Percentiles rank a stretch among this genome's conserved stretches.
Evolutionary conservation across 1,140 invertebrate genomes (phyloP).

Genomic region (Eriocheir sinensis): DNA sequence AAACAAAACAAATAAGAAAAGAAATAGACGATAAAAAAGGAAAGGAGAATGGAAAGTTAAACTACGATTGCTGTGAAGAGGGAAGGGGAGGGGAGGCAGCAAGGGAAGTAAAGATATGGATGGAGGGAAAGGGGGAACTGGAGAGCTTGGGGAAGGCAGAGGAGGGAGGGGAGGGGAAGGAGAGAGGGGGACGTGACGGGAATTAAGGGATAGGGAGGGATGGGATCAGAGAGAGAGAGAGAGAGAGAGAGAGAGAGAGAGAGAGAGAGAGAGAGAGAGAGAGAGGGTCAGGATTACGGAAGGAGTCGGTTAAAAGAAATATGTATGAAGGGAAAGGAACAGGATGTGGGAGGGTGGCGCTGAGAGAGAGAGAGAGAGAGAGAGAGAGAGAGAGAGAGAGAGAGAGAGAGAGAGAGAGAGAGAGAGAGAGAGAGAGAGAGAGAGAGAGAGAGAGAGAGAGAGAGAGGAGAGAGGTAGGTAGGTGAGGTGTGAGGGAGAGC

Average conservation of each 20-base stretch:
- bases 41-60: neutral
- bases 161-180: neutral
- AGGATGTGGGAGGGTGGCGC: neutral
- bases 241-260: neutral
- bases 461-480: neutral
- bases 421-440: neutral
- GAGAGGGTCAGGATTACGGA: slow-evolving; percentile 8
- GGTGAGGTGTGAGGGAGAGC: neutral
- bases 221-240: neutral
- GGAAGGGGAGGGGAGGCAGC: neutral
- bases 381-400: neutral
- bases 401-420: slow-evolving; percentile 35
- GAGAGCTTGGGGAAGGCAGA: too few species aligned
- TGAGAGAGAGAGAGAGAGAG: neutral
- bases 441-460: slow-evolving; percentile 31
- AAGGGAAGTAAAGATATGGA: too few species aligned
- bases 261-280: neutral
- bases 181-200: neutral
- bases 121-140: too few species aligned
- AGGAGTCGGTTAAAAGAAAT: slow-evolving; percentile 6
- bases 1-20: neutral
- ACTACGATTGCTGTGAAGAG: neutral
- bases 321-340: slow-evolving; percentile 9
- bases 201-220: slow-evolving; percentile 3
- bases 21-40: neutral